Evolutionary conservation across 2,888 invertebrate species (phyloP).

Genomic region (Epirrhoe alternata): DNA sequence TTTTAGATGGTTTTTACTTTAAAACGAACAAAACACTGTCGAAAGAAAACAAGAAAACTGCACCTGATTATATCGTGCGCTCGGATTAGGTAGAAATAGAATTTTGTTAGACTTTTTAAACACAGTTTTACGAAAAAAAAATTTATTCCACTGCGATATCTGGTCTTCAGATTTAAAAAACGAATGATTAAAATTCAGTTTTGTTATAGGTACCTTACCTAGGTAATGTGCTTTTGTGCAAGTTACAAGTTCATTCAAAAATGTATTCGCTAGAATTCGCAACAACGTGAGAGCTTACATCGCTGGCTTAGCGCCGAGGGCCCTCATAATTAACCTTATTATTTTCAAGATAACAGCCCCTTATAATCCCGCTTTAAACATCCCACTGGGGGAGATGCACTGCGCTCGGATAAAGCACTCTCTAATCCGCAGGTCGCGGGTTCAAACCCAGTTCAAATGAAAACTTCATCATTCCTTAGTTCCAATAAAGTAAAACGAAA

Average conservation of each 20-base stretch:
- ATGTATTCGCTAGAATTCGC: neutral
- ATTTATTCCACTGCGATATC: no score
- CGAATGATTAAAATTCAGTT: no score
- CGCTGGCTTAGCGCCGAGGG: conserved; percentile 2
- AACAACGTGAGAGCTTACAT: conserved; percentile 1
- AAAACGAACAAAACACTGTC: no score
- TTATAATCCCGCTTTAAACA: conserved; percentile 42
- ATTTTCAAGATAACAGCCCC: conserved; percentile 40
- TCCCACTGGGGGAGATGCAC: conserved; percentile 21
- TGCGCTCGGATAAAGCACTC: neutral
- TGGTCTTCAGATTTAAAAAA: no score
- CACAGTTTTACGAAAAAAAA: no score
- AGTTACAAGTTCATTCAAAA: neutral
- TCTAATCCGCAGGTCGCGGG: conserved; percentile 5
- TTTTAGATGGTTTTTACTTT: conserved; percentile 1
- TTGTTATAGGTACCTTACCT: no score
- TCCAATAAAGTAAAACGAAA: neutral
- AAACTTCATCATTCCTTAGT: conserved; percentile 3
- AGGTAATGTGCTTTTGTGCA: no score
- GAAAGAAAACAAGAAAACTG: no score
- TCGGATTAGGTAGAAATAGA: no score
- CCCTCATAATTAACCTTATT: conserved; percentile 37
- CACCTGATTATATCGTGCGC: no score
- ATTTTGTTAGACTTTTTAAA: no score
- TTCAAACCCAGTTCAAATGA: neutral